Evolutionary conservation across 2,797 vertebrate genomes (phyloP), one percentile per base, ranked within the genome.

Genomic region (Acrocephalus scirpaceus): DNA sequence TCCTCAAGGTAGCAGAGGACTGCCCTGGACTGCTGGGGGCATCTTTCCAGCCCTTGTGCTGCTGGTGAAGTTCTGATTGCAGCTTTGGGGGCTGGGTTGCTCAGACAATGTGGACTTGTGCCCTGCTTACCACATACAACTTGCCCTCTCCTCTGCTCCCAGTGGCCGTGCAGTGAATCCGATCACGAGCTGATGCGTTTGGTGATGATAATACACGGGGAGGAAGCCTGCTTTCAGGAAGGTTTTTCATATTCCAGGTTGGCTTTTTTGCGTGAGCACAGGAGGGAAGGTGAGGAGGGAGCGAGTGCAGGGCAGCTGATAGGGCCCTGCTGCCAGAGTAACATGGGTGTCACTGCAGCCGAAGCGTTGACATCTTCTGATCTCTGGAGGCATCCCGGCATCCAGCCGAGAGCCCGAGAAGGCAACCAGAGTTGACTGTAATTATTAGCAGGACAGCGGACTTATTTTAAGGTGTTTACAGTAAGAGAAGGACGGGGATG

Each of bases 381-480:
- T 92, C 76, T 94, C 95, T 57, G 82, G 79, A 88, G 91, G 85
- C 92, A 76, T 75, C 70, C 18, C 0, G 1, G 73, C 10, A 2
- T 36, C 66, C 76, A 93, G 76, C 73, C 0, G 4, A 84, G 70
- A 94, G 86, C 70, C 83, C 0, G 19, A 93, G 94, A 88, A 94
- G 83, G 80, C 86, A 95, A 50, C 50, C 22, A 62, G 77, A 75
- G 82, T 78, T 94, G 94, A 78, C 88, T 82, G n/a, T 44, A 65
- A 88, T 88, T 93, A 92, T 73, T 73, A 90, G 60, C 67, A 25
- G 30, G 22, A 61, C 27, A 84, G 32, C 0, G 0, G 60, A 32
- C 71, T 86, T 73, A 69, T 60, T 95, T 91, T 90, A 84, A 95
- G 94, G 89, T 94, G 88, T 92, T 96, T 88, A 94, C 53, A 53